phyloP scores from a whole-genome alignment of 2,888 invertebrate species.

The Dascillus cervinus region DNA sequence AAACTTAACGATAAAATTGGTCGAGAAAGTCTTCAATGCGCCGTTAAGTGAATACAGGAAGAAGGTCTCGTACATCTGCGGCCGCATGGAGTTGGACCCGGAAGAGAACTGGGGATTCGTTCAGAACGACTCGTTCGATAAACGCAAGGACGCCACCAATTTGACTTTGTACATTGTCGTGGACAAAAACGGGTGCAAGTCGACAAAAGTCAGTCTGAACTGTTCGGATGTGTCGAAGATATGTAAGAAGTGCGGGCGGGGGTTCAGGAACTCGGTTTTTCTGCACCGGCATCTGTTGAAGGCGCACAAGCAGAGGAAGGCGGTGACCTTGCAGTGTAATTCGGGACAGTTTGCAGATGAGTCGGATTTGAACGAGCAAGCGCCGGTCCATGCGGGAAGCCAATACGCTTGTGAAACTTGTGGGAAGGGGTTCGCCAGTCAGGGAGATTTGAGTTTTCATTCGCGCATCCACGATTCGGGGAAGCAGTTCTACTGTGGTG shows the following conservation, averaged over 20 bases:
- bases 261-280: constrained; percentile 13
- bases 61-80: constrained; percentile 25
- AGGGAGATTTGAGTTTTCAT: constrained; percentile 41
- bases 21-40: constrained; percentile 17
- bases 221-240: constrained; percentile 12
- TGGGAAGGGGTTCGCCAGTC: constrained; percentile 38
- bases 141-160: constrained; percentile 38
- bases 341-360: no score
- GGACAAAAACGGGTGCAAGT: constrained; percentile 40
- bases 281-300: no score
- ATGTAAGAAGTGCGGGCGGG: constrained; percentile 22
- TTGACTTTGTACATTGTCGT: constrained; percentile 43
- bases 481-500: constrained; percentile 24
- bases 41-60: constrained; percentile 14
- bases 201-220: constrained; percentile 40
- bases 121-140: no score
- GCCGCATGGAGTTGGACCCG: constrained; percentile 22
- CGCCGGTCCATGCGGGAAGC: constrained; percentile 37
- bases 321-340: no score
- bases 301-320: no score
- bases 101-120: no score
- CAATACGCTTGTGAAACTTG: constrained; percentile 38
- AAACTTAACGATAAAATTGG: constrained; percentile 23
- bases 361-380: constrained; percentile 39
- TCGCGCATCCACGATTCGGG: constrained; percentile 34